Evolutionary conservation across 2,888 invertebrate species (phyloP).

Genomic region (Lottia scabra): DNA sequence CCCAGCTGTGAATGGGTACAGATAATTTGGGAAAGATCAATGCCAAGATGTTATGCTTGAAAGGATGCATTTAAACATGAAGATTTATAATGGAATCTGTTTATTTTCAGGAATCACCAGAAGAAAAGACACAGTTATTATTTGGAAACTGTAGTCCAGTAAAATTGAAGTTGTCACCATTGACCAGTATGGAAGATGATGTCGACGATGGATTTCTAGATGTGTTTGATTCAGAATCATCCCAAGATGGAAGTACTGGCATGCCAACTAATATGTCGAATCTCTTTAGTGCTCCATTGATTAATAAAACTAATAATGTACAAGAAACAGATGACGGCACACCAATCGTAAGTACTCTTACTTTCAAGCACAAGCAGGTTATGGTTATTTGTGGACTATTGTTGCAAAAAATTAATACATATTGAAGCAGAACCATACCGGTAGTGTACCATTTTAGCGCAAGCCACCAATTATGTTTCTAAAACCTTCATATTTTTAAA

Average conservation of each 20-base stretch:
- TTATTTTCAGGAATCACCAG: not conserved
- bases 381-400: no score
- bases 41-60: no score
- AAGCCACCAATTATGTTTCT: no score
- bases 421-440: no score
- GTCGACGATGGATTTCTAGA: slow-evolving; percentile 62
- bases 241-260: slow-evolving; percentile 3
- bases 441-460: no score
- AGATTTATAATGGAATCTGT: not conserved
- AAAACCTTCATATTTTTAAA: no score
- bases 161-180: slow-evolving; percentile 12
- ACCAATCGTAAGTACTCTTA: slow-evolving; percentile 44
- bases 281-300: slow-evolving; percentile 52
- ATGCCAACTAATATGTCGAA: slow-evolving; percentile 42
- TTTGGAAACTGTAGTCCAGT: slow-evolving; percentile 11
- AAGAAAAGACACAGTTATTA: not conserved
- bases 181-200: slow-evolving; percentile 17
- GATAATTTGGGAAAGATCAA: no score
- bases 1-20: no score
- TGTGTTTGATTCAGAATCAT: slow-evolving; percentile 39
- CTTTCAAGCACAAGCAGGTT: no score
- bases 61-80: not conserved
- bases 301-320: slow-evolving; percentile 30
- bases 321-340: slow-evolving; percentile 38
- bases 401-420: no score